These are phyloP conservation scores for Heteromyza rotundicornis DNA, from an alignment of 2,888 invertebrate species.

Conservation along the genomic window DNA sequence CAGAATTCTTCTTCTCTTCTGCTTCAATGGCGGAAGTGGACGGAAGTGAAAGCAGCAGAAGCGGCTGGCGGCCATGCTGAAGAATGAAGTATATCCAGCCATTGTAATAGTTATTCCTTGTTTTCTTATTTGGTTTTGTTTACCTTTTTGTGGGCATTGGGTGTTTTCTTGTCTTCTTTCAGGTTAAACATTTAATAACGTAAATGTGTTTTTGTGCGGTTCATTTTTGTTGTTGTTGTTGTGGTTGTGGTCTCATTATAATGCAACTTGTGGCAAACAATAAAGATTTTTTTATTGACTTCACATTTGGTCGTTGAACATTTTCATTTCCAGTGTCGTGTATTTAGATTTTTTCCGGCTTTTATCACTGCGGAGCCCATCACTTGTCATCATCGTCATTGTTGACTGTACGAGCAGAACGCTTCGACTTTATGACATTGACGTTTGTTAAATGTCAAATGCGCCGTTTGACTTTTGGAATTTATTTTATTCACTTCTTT, in stretches of 20 bases:
- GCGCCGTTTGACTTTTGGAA: too few species aligned
- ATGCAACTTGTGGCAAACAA: slow-evolving; percentile 16
- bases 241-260: slow-evolving; percentile 13
- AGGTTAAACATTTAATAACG: slow-evolving; percentile 22
- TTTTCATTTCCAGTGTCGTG: not conserved
- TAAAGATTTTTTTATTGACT: slow-evolving; percentile 20
- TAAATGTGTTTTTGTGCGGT: slow-evolving; percentile 13
- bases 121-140: not conserved
- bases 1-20: slow-evolving; percentile 22
- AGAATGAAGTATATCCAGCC: not conserved
- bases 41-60: not conserved
- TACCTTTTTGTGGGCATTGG: not conserved
- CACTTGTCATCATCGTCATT: not conserved
- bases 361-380: not conserved
- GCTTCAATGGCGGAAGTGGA: slow-evolving; percentile 12
- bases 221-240: not conserved
- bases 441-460: slow-evolving; percentile 18
- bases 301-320: slow-evolving; percentile 4
- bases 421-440: slow-evolving; percentile 13
- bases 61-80: not conserved
- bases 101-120: slow-evolving; percentile 6
- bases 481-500: too few species aligned
- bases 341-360: slow-evolving; percentile 1
- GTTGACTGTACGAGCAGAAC: not conserved
- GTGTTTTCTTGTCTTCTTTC: not conserved